Evolutionary conservation across 2,888 invertebrate species (phyloP).

Genomic region (Molorchus minor): DNA sequence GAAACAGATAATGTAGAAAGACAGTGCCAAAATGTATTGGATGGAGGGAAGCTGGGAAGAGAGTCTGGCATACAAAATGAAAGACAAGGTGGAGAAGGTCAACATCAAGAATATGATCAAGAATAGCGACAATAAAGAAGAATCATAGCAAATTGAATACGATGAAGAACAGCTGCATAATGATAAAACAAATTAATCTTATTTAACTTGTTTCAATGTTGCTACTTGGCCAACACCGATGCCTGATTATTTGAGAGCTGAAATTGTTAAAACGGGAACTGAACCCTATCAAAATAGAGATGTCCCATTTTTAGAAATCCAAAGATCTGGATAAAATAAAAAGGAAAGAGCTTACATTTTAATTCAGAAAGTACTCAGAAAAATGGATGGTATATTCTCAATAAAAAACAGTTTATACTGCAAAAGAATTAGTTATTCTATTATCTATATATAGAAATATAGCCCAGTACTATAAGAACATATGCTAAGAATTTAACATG

Average conservation of each 20-base stretch:
- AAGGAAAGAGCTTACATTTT: conserved; percentile 6
- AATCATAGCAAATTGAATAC: conserved; percentile 8
- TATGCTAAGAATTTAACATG: not conserved
- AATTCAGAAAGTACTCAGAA: conserved; percentile 4
- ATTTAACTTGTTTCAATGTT: conserved; percentile 4
- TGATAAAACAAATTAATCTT: no score
- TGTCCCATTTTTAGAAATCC: conserved; percentile 7
- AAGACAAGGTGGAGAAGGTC: not conserved
- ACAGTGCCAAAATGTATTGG: no score
- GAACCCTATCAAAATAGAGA: conserved; percentile 12
- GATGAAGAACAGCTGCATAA: not conserved
- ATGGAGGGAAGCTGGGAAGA: no score
- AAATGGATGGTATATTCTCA: conserved; percentile 10
- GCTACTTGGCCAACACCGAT: conserved; percentile 9
- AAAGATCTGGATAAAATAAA: conserved; percentile 10
- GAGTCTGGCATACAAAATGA: not conserved
- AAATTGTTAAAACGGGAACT: conserved; percentile 8
- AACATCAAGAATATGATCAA: not conserved
- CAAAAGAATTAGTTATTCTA: not conserved
- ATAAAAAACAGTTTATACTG: conserved; percentile 4
- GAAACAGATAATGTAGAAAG: no score
- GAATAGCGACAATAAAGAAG: not conserved
- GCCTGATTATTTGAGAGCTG: conserved; percentile 7
- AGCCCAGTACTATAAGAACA: not conserved
- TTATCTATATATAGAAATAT: not conserved